These are phyloP conservation scores for Drosophila bifasciata DNA, from an alignment of 1,140 invertebrate genomes.

Conservation along the genomic window DNA sequence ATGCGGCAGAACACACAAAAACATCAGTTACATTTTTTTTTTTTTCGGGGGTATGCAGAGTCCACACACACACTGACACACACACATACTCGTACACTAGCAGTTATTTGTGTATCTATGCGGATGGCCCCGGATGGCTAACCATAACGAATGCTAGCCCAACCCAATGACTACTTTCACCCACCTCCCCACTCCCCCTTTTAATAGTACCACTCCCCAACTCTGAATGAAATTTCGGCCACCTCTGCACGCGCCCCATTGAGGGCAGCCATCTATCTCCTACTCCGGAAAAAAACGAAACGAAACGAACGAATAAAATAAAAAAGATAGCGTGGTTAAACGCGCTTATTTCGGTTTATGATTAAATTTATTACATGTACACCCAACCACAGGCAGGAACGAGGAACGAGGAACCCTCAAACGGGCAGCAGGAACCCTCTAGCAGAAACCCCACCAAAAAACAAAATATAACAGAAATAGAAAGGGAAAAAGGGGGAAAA, in stretches of 20 bases:
- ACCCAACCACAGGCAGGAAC: conserved; percentile 59
- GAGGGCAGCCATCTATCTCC: too few relatives aligned
- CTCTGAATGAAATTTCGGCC: conserved; percentile 9
- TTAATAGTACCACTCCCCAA: conserved; percentile 1
- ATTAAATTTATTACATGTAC: conserved; percentile 81
- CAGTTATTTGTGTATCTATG: conserved; percentile 52
- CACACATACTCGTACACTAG: conserved; percentile 17
- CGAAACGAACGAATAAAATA: conserved; percentile 28
- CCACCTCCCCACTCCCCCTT: not conserved
- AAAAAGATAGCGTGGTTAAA: conserved; percentile 81
- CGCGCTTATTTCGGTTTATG: conserved; percentile 81
- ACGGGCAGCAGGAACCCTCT: too few relatives aligned
- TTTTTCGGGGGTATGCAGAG: conserved; percentile 6
- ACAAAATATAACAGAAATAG: conserved; percentile 15
- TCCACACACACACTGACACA: not conserved
- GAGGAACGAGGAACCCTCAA: too few relatives aligned
- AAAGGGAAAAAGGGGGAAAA: conserved; percentile 10
- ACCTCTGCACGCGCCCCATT: conserved; percentile 43
- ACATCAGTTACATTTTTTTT: conserved; percentile 79
- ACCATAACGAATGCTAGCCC: conserved; percentile 36
- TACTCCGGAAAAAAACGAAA: not conserved
- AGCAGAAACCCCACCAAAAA: conserved; percentile 3
- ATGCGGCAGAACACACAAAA: conserved; percentile 66
- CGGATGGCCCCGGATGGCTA: conserved; percentile 34
- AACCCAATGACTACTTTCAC: conserved; percentile 1